Evolutionary conservation across 2,797 vertebrate genomes (phyloP), one percentile per base, ranked within the genome.

Genomic region (Sphenodon punctatus): DNA sequence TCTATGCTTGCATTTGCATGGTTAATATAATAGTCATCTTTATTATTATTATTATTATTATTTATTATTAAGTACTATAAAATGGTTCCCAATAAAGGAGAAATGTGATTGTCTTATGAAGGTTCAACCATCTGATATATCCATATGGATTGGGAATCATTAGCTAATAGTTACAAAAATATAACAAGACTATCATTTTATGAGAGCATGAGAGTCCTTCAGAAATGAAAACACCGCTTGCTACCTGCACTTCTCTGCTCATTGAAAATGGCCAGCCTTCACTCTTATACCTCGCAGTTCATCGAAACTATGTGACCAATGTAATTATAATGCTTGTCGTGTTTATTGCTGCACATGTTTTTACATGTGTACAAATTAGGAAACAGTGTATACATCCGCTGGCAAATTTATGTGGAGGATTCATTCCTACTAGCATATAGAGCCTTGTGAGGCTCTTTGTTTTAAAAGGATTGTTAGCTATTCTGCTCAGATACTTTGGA

Each of bases 61-160:
- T 71, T 71, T 68, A 10, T 67, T 88, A 67, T 88, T 74, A 82
- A 84, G 67, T 75, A 71, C 73, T 58, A 86, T 72, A 60, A 88
- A 91, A 84, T 67, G 45, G 63, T 71, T 86, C 5, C 0, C 91
- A 43, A 65, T 61, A 86, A 81, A 78, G 53, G 86, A 78, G 74
- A 89, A 85, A 82, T 68, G 43, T 2, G 19, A 42, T 87, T 41
- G 46, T 65, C n/a, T 75, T 70, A 46, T 53, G 74, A 87, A 89
- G 86, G 49, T 90, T 92, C 80, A 89, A 84, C 89, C 89, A 93
- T 85, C 88, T 93, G 91, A 71, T 84, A 67, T 69, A 85, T 69
- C 65, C 90, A 91, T 92, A 89, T 90, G 92, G 82, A 61, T 56
- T 82, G 85, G 76, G 75, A 85, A 91, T 90, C 81, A 78, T 90